A percentile compares a stretch with the other conserved stretches of the same genome.
Evolutionary conservation across 2,888 invertebrate species (phyloP).

Genomic region (Metacarcinus magister): DNA sequence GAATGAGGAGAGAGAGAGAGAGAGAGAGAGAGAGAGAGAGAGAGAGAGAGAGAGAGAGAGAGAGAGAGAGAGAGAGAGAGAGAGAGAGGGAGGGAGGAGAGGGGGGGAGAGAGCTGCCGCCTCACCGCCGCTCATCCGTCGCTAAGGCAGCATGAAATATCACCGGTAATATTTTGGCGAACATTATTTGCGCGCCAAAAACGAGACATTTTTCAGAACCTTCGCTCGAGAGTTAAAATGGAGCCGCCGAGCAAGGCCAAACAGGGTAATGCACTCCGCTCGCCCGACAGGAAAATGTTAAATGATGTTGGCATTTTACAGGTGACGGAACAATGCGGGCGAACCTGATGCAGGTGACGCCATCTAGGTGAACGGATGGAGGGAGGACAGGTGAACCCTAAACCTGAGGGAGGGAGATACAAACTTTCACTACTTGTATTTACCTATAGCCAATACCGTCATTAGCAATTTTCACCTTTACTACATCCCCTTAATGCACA

Average conservation of each 20-base stretch:
- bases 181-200: background rate
- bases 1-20: background rate
- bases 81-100: background rate
- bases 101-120: background rate
- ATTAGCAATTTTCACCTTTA: background rate
- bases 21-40: background rate
- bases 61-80: too few relatives aligned
- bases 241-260: background rate
- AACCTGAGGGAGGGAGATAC: background rate
- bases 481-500: conserved; percentile 13
- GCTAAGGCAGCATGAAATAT: background rate
- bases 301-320: conserved; percentile 4
- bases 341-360: background rate
- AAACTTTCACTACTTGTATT: too few relatives aligned
- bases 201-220: conserved; percentile 13
- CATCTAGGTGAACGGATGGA: background rate
- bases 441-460: too few relatives aligned
- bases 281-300: background rate
- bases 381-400: background rate
- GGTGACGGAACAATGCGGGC: background rate
- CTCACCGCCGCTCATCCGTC: background rate
- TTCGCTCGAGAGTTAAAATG: conserved; percentile 10
- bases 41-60: too few relatives aligned
- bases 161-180: conserved; percentile 5
- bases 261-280: background rate